Evolutionary conservation across 2,888 invertebrate genomes (phyloP).

Genomic region (Agrotis puta): DNA sequence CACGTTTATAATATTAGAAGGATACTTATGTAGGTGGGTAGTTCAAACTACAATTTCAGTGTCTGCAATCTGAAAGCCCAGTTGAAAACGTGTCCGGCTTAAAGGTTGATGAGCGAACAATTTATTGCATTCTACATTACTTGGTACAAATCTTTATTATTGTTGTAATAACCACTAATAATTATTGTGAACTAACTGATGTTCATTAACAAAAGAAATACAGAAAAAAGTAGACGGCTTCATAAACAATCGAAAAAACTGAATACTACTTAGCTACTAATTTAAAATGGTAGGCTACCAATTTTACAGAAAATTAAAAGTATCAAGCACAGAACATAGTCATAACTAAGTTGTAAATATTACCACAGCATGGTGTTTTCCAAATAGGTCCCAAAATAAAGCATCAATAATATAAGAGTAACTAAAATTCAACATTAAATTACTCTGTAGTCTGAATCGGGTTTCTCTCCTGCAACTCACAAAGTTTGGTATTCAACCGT

Average conservation of each 20-base stretch:
- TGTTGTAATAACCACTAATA: slow-evolving; percentile 12
- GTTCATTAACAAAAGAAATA: background rate
- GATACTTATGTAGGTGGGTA: background rate
- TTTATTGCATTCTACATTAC: slow-evolving; percentile 25
- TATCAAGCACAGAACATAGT: background rate
- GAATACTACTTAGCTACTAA: too few relatives aligned
- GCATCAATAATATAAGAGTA: background rate
- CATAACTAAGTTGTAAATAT: background rate
- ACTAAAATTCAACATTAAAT: background rate
- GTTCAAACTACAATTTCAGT: slow-evolving; percentile 1
- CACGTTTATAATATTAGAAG: too few relatives aligned
- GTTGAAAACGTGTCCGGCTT: slow-evolving; percentile 17
- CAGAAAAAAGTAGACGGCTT: background rate
- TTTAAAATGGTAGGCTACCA: too few relatives aligned
- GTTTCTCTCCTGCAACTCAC: background rate
- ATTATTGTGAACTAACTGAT: background rate
- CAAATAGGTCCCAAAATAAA: background rate
- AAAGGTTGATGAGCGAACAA: slow-evolving; percentile 18
- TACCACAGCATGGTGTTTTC: background rate
- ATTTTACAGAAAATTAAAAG: too few relatives aligned
- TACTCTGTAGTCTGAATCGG: background rate
- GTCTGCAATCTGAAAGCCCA: slow-evolving; percentile 2
- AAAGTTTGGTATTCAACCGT: background rate
- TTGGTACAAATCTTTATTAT: background rate
- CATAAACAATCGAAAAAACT: background rate